Base-by-base conservation (phyloP, 2,797 vertebrate genomes). In the Microtus californicus region DNA sequence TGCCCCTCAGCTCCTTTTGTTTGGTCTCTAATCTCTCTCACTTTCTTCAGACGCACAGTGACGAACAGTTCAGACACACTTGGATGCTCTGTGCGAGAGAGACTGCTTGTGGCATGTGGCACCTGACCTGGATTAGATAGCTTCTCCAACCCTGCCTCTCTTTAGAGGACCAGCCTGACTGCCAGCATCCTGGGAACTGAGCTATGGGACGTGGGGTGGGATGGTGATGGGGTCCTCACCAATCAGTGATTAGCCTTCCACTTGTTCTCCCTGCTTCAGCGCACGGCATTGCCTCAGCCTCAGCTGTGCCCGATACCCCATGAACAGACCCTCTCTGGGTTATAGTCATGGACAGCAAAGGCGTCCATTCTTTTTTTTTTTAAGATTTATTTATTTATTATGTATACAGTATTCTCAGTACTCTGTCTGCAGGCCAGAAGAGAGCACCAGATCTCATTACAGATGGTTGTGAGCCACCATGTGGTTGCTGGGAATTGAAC, bases 21-120 rank as follows among this genome's bases (percentile, higher is more conserved):
- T 93, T 89, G 37, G 40, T 92, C 63, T 94, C n/a, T 79, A 45
- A 34, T 90, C 78, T 65, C 86, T 76, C 69, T 74, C 21, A 80
- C 51, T 40, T 48, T 4, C 61, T 87, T 51, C 19, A 2, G 25
- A 48, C 90, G 40, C 78, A 80, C 87, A 43, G 31, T 12, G 40
- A 17, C 2, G n/a, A 74, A 29, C 37, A 59, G 37, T 29, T 85
- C 23, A 54, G 11, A 63, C 45, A 37, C 40, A 40, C 40, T 17
- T 65, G 51, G 48, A 15, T 80, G 73, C 17, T 87, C 63, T 51
- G 21, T 34, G 29, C 25, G 27, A 90, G 25, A 40, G 25, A 14
- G 6, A 0, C 7, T 40, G 59, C 51, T 73, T 56, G 2, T 8
- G 73, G 34, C 37, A 25, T 56, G 34, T 23, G 61, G 15, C 17